phyloP scores from a whole-genome alignment of 2,113 vertebrate genomes.

The Gavialis gangeticus region DNA sequence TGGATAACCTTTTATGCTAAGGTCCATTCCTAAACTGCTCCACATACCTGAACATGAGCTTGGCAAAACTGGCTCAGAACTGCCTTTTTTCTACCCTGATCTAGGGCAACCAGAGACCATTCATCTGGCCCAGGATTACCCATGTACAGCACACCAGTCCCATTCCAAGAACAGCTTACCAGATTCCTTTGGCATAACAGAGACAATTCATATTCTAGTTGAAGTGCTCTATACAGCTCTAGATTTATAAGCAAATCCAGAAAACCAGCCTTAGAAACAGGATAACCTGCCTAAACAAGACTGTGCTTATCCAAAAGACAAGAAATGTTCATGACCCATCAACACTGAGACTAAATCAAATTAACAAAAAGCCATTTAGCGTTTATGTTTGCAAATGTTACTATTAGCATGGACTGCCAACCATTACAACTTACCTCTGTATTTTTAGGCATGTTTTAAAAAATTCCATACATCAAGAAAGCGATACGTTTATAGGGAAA shows the following conservation, averaged over 20 bases:
- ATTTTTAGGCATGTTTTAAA: not conserved
- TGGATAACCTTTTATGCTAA: not conserved
- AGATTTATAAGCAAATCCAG: fast-evolving
- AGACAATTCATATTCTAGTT: fast-evolving
- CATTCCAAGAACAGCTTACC: not conserved
- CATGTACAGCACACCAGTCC: not conserved
- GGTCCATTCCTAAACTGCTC: slow-evolving; percentile 17
- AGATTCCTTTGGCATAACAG: fast-evolving
- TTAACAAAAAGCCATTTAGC: not conserved
- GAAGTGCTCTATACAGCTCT: not conserved
- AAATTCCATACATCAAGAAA: not conserved
- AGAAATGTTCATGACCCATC: not conserved
- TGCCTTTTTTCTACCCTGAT: not conserved
- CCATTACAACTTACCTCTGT: fast-evolving
- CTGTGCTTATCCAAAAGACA: not conserved
- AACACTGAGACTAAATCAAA: not conserved
- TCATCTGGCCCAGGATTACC: fast-evolving
- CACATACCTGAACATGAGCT: not conserved
- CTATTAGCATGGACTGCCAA: not conserved
- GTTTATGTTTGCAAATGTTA: not conserved
- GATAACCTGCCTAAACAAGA: slow-evolving; percentile 9
- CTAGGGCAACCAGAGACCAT: not conserved
- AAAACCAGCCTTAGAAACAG: not conserved
- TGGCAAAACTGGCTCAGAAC: not conserved
- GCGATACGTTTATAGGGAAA: fast-evolving